Evolutionary conservation across 2,888 invertebrate genomes (phyloP).

Genomic region (Pachycephus smyrnensis): DNA sequence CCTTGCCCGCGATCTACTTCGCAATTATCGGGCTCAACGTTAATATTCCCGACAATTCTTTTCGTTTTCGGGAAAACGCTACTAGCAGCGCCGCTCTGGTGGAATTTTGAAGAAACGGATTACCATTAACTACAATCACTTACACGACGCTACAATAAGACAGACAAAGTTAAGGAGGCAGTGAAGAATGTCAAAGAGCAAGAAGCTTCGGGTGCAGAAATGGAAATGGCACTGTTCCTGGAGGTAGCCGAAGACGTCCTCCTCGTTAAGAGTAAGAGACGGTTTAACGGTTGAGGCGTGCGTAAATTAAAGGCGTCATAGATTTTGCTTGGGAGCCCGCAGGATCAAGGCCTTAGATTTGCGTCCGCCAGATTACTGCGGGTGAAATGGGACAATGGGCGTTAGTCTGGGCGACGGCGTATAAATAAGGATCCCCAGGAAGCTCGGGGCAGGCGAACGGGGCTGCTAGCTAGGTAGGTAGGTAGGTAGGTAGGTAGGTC

Average conservation of each 20-base stretch:
- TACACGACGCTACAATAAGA: neutral
- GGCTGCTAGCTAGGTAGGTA: slow-evolving; percentile 21
- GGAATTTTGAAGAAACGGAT: neutral
- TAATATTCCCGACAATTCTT: slow-evolving; percentile 58
- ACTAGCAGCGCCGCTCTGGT: neutral
- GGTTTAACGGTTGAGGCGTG: slow-evolving; percentile 32
- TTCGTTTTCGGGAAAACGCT: neutral
- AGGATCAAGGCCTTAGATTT: slow-evolving; percentile 67
- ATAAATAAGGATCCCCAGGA: slow-evolving; percentile 66
- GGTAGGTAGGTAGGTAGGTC: slow-evolving; percentile 7
- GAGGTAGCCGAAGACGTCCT: neutral
- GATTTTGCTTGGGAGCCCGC: slow-evolving; percentile 66
- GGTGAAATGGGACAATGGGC: slow-evolving; percentile 67
- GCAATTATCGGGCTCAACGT: slow-evolving; percentile 66
- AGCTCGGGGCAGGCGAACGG: slow-evolving; percentile 48
- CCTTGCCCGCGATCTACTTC: slow-evolving; percentile 62
- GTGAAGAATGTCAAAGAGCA: neutral
- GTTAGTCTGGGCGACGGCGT: slow-evolving; percentile 64
- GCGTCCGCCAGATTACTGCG: slow-evolving; percentile 66
- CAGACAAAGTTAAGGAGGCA: neutral
- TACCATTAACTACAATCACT: neutral
- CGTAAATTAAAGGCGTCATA: slow-evolving; percentile 67
- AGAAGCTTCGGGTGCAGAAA: neutral
- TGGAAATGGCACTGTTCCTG: neutral
- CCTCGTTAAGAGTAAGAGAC: neutral